Evolutionary conservation across 2,113 vertebrate species (phyloP).

Genomic region (Pluvialis apricaria): DNA sequence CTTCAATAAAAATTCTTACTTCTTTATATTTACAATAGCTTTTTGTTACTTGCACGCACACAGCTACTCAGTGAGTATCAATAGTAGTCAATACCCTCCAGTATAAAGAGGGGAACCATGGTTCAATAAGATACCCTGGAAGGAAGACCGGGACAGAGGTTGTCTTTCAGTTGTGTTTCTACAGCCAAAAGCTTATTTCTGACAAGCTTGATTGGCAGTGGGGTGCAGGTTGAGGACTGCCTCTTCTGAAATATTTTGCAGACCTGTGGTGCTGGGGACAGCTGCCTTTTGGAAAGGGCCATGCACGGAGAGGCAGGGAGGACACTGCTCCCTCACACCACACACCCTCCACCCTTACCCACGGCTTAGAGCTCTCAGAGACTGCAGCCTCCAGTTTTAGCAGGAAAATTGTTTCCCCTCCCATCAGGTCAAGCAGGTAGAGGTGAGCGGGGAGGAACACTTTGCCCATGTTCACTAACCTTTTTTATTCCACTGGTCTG

Average conservation of each 20-base stretch:
- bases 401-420: background rate
- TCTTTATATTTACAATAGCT: background rate
- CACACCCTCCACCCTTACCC: background rate
- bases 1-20: background rate
- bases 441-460: background rate
- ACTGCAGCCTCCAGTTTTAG: background rate
- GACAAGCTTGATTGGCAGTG: background rate
- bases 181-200: background rate
- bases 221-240: background rate
- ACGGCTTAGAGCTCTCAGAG: rapidly evolving
- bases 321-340: background rate
- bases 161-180: background rate
- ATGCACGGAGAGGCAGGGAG: rapidly evolving
- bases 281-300: background rate
- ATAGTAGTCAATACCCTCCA: background rate
- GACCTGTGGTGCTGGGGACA: background rate
- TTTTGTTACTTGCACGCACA: background rate
- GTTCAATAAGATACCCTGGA: background rate
- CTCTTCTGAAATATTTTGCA: background rate
- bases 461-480: background rate
- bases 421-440: background rate
- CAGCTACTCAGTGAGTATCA: background rate
- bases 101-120: background rate
- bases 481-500: background rate
- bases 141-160: background rate